Conservation (phyloP, 2,113 vertebrate species). For the Lepus europaeus region DNA sequence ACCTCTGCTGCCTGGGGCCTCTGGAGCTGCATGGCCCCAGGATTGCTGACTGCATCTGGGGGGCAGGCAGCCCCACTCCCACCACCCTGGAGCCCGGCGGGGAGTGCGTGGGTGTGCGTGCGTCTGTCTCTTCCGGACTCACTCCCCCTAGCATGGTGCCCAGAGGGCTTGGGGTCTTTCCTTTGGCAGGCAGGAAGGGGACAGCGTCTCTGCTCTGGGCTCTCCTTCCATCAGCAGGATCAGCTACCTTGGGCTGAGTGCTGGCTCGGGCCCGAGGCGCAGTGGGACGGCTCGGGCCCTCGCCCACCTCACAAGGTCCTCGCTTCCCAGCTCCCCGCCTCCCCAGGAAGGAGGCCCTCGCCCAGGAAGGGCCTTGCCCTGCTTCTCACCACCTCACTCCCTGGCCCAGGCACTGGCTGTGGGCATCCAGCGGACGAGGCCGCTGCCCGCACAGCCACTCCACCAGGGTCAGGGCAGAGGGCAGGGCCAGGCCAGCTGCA, state of each 20-base stretch:
- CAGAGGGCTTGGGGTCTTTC: no score
- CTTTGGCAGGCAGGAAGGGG: no score
- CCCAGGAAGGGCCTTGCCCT: neutral
- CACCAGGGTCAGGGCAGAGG: rapidly evolving
- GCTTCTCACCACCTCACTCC: neutral
- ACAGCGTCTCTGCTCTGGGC: neutral
- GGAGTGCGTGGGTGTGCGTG: neutral
- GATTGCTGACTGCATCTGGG: neutral
- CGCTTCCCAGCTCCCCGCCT: neutral
- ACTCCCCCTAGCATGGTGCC: neutral
- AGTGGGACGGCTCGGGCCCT: neutral
- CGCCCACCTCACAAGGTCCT: no score
- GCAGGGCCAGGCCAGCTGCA: neutral
- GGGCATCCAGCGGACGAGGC: neutral
- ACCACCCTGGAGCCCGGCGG: neutral
- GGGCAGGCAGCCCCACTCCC: neutral
- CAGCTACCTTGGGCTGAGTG: neutral
- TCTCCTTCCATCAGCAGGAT: neutral
- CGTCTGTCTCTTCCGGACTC: neutral
- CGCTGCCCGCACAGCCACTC: neutral
- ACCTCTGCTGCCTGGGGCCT: neutral
- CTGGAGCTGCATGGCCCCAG: neutral
- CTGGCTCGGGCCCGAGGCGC: neutral
- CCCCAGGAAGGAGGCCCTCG: neutral
- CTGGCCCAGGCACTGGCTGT: neutral